Conservation (phyloP, 2,797 vertebrate genomes). For the Ispidina picta region DNA sequence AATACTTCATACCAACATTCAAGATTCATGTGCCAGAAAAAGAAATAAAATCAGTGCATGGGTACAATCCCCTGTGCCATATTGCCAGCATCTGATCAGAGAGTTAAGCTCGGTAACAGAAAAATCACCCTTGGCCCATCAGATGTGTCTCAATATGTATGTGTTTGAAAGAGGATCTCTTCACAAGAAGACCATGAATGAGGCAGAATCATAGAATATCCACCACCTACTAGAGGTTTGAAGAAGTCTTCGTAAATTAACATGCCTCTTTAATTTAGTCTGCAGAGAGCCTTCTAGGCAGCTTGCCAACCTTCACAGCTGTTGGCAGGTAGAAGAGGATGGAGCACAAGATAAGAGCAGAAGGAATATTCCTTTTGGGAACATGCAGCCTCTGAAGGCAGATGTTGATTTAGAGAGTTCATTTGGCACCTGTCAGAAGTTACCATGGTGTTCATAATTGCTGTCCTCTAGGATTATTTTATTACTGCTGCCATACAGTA, state of each 20-base stretch:
- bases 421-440: not conserved
- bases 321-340: constrained; percentile 18
- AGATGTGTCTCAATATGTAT: not conserved
- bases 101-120: not conserved
- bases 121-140: not conserved
- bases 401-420: not conserved
- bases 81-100: not conserved
- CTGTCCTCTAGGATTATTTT: not conserved
- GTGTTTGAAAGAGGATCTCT: not conserved
- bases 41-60: not conserved
- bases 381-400: not conserved
- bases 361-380: not conserved
- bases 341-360: not conserved
- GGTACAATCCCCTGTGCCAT: not conserved
- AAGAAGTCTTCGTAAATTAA: constrained; percentile 15
- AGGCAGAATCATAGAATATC: not conserved
- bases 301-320: not conserved
- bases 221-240: not conserved
- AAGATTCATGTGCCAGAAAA: not conserved
- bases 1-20: not conserved
- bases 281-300: not conserved
- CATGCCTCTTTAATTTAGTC: not conserved
- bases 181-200: not conserved
- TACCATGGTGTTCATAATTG: not conserved
- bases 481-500: not conserved